Base-by-base conservation (phyloP, 2,113 vertebrate genomes). In the Romanogobio albipinnatus region DNA sequence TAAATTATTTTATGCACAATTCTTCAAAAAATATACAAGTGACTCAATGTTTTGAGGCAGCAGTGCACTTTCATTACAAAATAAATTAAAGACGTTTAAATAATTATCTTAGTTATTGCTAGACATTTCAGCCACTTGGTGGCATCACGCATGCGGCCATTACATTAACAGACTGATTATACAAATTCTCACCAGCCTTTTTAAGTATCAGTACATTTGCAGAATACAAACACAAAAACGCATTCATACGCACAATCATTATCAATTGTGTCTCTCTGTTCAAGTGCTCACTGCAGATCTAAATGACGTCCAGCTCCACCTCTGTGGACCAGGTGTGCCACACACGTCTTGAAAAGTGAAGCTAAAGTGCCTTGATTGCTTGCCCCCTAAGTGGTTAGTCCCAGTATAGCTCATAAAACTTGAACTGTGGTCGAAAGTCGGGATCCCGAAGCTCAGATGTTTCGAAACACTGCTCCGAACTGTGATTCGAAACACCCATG, bases 41-140 rank as follows among this genome's bases (percentile, higher is more conserved):
- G 11, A 26, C 10, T 11, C 39, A 14, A 1, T 15, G 43, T 13
- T 74, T 47, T 45, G 10, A 49, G 70, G 43, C 70, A 74, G 43
- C 43, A 74, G 22, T 47, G 53, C 0, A 56, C 17, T 26, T 62
- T 26, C 59, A n/a, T 62, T 24, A 13, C 22, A 47, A 13, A 71
- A 47, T 74, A 74, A 73, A 73, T 73, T 22, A 70, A 56, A 74
- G 11, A 74, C 11, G 47, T 74, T 47, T 26, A 74, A 47, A 74
- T 43, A 22, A 70, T 3, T 5, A 0, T 70, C 66, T 22, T 10
- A 36, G 8, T 2, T 70, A 0, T 8, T 56, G 1, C 14, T 56
- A 19, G 17, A 56, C 53, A 43, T 22, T 43, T 43, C 17, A 70
- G 33, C 66, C 29, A 70, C 17, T 4, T 70, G 33, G 33, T 68